Percentiles rank a stretch among this genome's conserved stretches.
Evolutionary conservation across 1,140 invertebrate genomes (phyloP).

Genomic region (Dinoponera quadriceps): DNA sequence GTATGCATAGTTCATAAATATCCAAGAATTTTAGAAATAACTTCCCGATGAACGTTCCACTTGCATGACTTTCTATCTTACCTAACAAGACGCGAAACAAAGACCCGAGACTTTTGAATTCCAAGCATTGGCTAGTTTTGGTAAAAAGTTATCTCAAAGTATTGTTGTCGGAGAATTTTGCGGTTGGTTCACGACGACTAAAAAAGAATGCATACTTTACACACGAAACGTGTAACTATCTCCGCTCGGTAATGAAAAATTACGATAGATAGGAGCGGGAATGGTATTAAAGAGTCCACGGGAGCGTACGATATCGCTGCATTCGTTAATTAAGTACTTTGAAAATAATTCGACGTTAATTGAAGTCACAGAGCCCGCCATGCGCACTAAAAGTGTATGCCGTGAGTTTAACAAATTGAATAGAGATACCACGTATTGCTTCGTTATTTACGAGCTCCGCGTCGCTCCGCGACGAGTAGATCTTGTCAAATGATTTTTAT

Average conservation of each 20-base stretch:
- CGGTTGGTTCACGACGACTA: background rate
- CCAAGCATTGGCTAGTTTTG: background rate
- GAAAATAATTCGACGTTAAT: constrained; percentile 56
- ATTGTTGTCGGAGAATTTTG: constrained; percentile 19
- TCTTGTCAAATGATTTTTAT: background rate
- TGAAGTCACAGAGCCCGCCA: constrained; percentile 15
- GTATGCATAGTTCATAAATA: background rate
- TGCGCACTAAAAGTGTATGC: background rate
- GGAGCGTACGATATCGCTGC: constrained; percentile 8
- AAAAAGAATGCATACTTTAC: constrained; percentile 11
- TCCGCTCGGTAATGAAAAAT: constrained; percentile 42
- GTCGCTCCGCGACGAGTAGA: background rate
- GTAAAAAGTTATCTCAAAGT: constrained; percentile 15
- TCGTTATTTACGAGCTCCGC: background rate
- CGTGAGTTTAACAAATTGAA: constrained; percentile 41
- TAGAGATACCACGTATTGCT: background rate
- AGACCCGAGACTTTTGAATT: constrained; percentile 4
- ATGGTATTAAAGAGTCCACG: constrained; percentile 46
- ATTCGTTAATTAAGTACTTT: constrained; percentile 51
- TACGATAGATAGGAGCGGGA: background rate
- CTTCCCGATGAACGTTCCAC: background rate
- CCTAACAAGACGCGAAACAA: background rate
- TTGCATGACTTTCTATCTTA: constrained; percentile 1
- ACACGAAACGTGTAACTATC: background rate
- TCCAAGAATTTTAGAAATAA: constrained; percentile 6